Evolutionary conservation across 2,797 vertebrate genomes (phyloP), one percentile per base, ranked within the genome.

Genomic region (Sebastes trivittatus): DNA sequence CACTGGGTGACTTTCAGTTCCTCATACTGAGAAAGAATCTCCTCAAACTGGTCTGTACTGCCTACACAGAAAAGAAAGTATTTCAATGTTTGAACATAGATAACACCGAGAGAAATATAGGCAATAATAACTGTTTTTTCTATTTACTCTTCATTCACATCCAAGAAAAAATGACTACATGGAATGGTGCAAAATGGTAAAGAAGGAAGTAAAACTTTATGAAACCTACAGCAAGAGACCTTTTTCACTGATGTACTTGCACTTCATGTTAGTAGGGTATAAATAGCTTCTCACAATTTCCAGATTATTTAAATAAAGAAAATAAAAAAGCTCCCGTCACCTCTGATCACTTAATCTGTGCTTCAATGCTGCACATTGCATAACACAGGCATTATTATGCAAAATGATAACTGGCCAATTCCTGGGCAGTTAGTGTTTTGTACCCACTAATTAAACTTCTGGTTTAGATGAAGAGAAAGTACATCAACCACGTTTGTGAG

Each of bases 1-100:
- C 91, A 97, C 96, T 95, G 89, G 64, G 88, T 93, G 85, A 78
- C 88, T 96, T 96, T 97, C 88, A 97, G 93, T 93, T 97, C 95
- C 92, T 96, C 95, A 88, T 92, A 93, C 86, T 95, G 93, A 76
- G 90, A 91, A 85, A 96, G 91, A 92, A 96, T 93, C 90, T 95
- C 92, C 60, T 96, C 95, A 84, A 94, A 95, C 94, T 96, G 94
- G 86, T 96, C 94, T 59, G 88, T 14, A n/a, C 86, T 89, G 71
- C 92, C 96, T 96, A 70, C 11, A 87, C 5, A 87, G 46, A 80
- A 13, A 86, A 72, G 72, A 49, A 32, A 6, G 0, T 2, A 5
- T 3, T 2, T 9, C 29, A 77, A 82, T 22, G 13, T 1, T 38
- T 69, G 1, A 77, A 81, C 16, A 81, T 69, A 34, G 5, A 72